A percentile compares a stretch with the other conserved stretches of the same genome.
Conservation (phyloP, 1,140 invertebrate genomes). For the Diploscapter pachys region DNA sequence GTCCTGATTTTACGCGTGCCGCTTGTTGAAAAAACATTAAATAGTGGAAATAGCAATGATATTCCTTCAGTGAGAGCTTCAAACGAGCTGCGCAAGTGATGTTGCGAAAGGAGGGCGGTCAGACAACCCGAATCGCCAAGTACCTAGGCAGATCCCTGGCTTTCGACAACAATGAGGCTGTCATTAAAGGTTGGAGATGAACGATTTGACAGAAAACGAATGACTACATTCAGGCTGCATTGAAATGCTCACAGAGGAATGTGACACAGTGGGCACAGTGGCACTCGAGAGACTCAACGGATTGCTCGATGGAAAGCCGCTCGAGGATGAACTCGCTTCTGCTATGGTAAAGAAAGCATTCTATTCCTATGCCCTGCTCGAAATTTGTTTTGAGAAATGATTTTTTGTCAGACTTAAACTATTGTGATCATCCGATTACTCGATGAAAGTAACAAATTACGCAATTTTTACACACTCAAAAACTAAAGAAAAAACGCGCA, state of each 20-base stretch:
- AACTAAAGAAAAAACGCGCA: no score
- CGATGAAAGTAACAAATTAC: no score
- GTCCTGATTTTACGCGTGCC: no score
- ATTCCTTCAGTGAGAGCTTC: constrained; percentile 5
- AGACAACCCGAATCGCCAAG: neutral
- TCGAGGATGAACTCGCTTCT: constrained; percentile 10
- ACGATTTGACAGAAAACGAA: neutral
- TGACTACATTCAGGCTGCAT: constrained; percentile 3
- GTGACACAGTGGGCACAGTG: constrained; percentile 21
- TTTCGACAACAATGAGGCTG: neutral
- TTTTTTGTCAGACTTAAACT: neutral
- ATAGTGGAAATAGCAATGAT: neutral
- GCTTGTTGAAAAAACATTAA: no score
- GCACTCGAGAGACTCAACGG: constrained; percentile 9
- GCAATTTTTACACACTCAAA: no score
- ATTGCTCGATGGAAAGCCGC: constrained; percentile 5
- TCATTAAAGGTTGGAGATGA: neutral
- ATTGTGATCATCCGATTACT: no score
- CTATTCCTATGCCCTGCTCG: neutral
- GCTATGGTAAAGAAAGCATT: neutral
- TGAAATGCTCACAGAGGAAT: constrained; percentile 7
- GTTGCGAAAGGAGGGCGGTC: neutral
- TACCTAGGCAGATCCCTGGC: neutral
- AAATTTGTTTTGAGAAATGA: neutral
- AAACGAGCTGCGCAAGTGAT: neutral